Evolutionary conservation across 2,888 invertebrate species (phyloP).

Genomic region (Volucella inanis): DNA sequence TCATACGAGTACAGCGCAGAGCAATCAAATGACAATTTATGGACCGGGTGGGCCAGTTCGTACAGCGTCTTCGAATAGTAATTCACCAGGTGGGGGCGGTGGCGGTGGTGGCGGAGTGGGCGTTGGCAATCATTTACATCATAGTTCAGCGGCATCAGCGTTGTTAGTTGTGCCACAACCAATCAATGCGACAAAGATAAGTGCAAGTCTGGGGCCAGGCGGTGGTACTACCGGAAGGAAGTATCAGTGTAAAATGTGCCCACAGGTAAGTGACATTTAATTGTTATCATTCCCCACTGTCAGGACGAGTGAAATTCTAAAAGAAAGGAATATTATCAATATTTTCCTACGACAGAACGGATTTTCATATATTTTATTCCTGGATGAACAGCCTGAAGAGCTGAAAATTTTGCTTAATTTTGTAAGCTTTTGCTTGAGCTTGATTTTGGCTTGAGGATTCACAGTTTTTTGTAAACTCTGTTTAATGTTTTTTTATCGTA

Average conservation of each 20-base stretch:
- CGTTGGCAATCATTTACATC: conserved; percentile 83
- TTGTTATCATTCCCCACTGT: neutral
- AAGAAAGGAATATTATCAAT: no score
- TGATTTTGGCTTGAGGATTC: no score
- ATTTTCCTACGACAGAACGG: no score
- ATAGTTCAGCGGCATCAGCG: conserved; percentile 85
- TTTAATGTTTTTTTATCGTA: no score
- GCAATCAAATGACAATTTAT: conserved; percentile 78
- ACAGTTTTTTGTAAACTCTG: no score
- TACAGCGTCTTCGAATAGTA: conserved; percentile 77
- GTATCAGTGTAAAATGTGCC: conserved; percentile 98
- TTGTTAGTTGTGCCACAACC: conserved; percentile 95
- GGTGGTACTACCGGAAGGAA: conserved; percentile 85
- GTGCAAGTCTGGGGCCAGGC: conserved; percentile 82
- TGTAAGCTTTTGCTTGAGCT: no score
- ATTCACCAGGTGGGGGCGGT: conserved; percentile 80
- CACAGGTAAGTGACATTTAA: conserved; percentile 89
- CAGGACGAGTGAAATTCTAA: no score
- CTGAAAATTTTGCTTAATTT: no score
- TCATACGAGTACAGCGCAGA: conserved; percentile 81
- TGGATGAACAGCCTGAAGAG: no score
- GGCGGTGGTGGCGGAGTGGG: conserved; percentile 74
- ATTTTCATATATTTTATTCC: no score
- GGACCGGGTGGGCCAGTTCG: conserved; percentile 77
- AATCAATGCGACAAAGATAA: conserved; percentile 88